A percentile compares a stretch with the other conserved stretches of the same genome.
These are phyloP conservation scores for Holocentrus rufus DNA, from an alignment of 2,797 vertebrate genomes.

Conservation along the genomic window DNA sequence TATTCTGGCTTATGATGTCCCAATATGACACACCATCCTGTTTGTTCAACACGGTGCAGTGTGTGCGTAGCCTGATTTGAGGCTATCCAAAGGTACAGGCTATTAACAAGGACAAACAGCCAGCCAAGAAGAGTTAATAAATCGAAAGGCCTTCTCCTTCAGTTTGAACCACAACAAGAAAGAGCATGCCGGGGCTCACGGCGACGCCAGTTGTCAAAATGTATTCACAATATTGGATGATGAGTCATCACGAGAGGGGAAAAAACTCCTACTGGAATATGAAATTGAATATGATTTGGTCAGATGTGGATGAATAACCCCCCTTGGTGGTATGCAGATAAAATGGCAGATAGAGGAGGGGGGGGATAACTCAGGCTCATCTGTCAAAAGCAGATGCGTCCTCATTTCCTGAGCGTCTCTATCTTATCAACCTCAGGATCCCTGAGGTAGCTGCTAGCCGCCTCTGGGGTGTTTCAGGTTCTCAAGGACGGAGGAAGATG, in stretches of 20 bases:
- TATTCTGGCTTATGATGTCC: constrained; percentile 26
- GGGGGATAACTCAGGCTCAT: constrained; percentile 31
- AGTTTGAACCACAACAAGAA: constrained; percentile 7
- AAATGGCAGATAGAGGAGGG: constrained; percentile 51
- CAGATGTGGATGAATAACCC: constrained; percentile 56
- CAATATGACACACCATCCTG: neutral
- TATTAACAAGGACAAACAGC: constrained; percentile 48
- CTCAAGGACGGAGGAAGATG: constrained; percentile 56
- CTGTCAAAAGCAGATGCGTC: constrained; percentile 65
- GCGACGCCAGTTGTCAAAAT: constrained; percentile 48
- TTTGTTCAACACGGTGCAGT: constrained; percentile 44
- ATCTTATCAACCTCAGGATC: constrained; percentile 51
- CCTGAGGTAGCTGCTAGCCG: constrained; percentile 36
- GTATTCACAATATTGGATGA: constrained; percentile 42
- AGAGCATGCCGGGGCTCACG: constrained; percentile 20
- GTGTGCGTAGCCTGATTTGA: constrained; percentile 26
- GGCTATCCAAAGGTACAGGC: constrained; percentile 5
- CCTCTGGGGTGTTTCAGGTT: constrained; percentile 31
- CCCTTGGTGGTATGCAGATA: constrained; percentile 50
- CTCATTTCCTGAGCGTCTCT: constrained; percentile 50
- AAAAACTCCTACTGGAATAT: constrained; percentile 41
- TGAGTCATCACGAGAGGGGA: constrained; percentile 46
- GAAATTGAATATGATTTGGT: constrained; percentile 50
- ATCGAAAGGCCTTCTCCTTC: constrained; percentile 35
- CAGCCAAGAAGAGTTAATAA: constrained; percentile 32